These are phyloP conservation scores for Patella caerulea DNA, from an alignment of 2,888 invertebrate genomes.

Conservation along the genomic window DNA sequence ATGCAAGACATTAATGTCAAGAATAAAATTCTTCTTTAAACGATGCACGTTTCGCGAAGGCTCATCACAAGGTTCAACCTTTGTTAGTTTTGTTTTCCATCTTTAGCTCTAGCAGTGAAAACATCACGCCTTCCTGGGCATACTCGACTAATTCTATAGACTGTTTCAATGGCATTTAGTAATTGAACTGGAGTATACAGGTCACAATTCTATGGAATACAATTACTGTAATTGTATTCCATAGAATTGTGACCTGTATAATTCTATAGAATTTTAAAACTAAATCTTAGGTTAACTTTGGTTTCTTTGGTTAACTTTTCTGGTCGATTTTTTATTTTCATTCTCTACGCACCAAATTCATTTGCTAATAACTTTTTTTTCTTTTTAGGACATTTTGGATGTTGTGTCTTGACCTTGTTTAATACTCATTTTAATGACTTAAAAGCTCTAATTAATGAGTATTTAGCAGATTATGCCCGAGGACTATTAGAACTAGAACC, in stretches of 20 bases:
- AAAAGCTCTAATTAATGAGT: background rate
- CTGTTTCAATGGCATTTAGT: too few relatives aligned
- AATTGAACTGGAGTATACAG: too few relatives aligned
- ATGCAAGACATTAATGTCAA: background rate
- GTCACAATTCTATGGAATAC: too few relatives aligned
- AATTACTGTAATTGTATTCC: too few relatives aligned
- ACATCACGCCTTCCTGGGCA: constrained; percentile 2
- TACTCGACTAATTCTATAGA: background rate
- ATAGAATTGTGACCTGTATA: too few relatives aligned
- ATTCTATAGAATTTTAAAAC: background rate
- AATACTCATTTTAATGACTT: background rate
- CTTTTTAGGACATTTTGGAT: background rate
- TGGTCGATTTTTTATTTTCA: background rate
- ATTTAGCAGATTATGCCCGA: too few relatives aligned
- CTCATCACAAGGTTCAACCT: background rate
- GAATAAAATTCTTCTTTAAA: constrained; percentile 6
- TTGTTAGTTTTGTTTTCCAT: background rate
- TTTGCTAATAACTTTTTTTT: background rate
- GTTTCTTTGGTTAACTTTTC: background rate
- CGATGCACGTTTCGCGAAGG: background rate
- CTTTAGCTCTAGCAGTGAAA: background rate
- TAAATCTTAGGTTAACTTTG: background rate
- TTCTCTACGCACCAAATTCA: background rate
- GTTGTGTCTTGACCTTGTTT: background rate
- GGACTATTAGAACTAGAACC: background rate